Conservation (phyloP, 2,113 vertebrate genomes). For the Elanoides forficatus region DNA sequence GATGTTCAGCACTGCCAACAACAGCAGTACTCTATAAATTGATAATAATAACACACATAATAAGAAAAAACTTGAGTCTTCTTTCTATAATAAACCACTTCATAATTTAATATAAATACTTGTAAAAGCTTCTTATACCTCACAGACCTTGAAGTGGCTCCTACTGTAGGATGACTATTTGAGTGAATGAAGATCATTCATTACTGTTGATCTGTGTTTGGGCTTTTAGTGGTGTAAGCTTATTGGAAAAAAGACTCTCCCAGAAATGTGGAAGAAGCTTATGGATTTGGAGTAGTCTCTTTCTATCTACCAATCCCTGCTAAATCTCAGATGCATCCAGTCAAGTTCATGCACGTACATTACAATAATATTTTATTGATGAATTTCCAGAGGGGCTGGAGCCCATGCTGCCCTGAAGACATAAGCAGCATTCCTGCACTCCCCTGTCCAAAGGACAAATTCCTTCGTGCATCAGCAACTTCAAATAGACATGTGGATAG, state of each 20-base stretch:
- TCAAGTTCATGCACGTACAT: neutral
- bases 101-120: neutral
- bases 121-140: neutral
- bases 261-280: neutral
- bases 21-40: neutral
- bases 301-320: neutral
- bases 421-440: neutral
- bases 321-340: neutral
- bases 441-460: neutral
- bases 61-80: neutral
- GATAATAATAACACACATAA: neutral
- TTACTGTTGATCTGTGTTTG: neutral
- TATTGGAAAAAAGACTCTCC: neutral
- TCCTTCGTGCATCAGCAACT: neutral
- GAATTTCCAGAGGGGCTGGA: neutral
- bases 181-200: neutral
- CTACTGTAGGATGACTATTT: neutral
- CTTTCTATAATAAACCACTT: neutral
- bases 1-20: neutral
- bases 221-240: neutral
- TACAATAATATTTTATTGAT: neutral
- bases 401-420: neutral
- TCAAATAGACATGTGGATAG: neutral
- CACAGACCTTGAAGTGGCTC: neutral
- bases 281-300: neutral